Conservation (phyloP, 1,140 invertebrate species). For the Pseudomyrmex concolor region DNA sequence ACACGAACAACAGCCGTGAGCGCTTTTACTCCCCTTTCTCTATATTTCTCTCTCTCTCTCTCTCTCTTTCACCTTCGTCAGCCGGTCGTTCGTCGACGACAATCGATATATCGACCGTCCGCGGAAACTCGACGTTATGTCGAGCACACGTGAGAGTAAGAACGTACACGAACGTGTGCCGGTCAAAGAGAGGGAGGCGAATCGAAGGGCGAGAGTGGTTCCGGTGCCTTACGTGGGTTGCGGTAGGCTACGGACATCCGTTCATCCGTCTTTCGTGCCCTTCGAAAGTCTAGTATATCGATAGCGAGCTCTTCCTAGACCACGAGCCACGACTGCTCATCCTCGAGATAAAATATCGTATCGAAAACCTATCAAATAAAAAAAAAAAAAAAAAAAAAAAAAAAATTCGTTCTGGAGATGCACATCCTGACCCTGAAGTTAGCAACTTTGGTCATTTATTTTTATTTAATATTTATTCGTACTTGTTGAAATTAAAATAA, state of each 20-base stretch:
- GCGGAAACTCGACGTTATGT: conserved; percentile 55
- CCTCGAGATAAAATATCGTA: conserved; percentile 29
- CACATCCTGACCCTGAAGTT: background rate
- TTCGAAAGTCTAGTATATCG: conserved; percentile 56
- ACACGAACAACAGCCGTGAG: conserved; percentile 66
- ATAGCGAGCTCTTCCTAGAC: conserved; percentile 31
- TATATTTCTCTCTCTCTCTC: background rate
- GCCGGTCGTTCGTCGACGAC: conserved; percentile 76
- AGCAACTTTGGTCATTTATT: too few relatives aligned
- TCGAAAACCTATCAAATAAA: background rate
- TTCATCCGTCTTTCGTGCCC: conserved; percentile 73
- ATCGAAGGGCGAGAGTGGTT: conserved; percentile 63
- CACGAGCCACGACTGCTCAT: conserved; percentile 5
- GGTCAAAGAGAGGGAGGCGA: background rate
- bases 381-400: too few relatives aligned
- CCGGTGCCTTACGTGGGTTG: conserved; percentile 79
- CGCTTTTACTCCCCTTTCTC: conserved; percentile 45
- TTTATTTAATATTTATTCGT: too few relatives aligned
- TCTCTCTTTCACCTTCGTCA: conserved; percentile 65
- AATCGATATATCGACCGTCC: conserved; percentile 83
- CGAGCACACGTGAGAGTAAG: conserved; percentile 70
- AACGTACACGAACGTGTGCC: conserved; percentile 41
- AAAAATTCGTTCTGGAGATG: conserved; percentile 9
- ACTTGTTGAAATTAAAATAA: too few relatives aligned
- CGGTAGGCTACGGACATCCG: conserved; percentile 81